Evolutionary conservation across 2,113 vertebrate genomes (phyloP).

Genomic region (Sardina pilchardus): DNA sequence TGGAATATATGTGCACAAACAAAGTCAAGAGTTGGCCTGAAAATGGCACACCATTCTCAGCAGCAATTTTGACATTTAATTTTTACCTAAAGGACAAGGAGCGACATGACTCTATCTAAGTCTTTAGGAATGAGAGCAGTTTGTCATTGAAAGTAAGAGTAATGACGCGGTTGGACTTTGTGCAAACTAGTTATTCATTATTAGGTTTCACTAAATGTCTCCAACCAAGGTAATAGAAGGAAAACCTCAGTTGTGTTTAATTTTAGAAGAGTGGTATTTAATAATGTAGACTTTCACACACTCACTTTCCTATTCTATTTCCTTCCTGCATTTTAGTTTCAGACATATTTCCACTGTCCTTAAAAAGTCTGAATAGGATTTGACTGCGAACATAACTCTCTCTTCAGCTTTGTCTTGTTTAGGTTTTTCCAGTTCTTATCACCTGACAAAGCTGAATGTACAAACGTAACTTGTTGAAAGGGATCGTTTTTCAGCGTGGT

Average conservation of each 20-base stretch:
- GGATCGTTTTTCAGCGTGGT: not conserved
- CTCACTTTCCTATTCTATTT: not conserved
- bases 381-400: not conserved
- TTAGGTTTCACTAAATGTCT: slow-evolving; percentile 2
- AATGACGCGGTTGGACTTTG: slow-evolving; percentile 8
- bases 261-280: not conserved
- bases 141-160: slow-evolving; percentile 2
- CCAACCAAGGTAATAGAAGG: not conserved
- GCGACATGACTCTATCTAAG: not conserved
- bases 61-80: not conserved
- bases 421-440: not conserved
- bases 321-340: not conserved
- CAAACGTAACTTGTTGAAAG: not conserved
- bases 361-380: not conserved
- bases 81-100: not conserved
- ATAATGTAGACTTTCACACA: not conserved
- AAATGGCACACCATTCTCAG: not conserved
- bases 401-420: not conserved
- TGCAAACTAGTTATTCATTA: slow-evolving; percentile 48
- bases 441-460: not conserved
- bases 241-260: not conserved
- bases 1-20: not conserved
- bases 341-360: not conserved
- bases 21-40: not conserved
- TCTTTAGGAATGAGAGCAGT: not conserved